Base-by-base conservation (phyloP, 2,113 vertebrate genomes). In the Triplophysa tibetana region DNA sequence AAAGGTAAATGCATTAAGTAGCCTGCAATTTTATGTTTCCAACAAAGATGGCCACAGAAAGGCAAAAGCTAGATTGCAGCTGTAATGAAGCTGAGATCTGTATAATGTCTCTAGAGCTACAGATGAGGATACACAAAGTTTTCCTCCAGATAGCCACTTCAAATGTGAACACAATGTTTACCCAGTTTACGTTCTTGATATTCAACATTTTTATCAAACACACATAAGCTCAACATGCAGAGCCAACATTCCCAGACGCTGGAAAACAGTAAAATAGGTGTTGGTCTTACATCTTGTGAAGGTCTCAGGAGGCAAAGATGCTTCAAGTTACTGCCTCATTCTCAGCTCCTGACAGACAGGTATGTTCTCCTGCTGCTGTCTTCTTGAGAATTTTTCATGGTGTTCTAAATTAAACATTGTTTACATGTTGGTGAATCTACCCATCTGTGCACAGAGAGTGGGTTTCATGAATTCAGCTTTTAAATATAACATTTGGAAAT, bases 391-490 rank as follows among this genome's bases (percentile, higher is more conserved):
- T n/a, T 23, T 70, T 54, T 70, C 52, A 41, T 41, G 33, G 70
- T 21, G 26, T 73, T 73, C n/a, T 73, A 60, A 73, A 73, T 60
- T 60, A 41, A 73, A 73, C 52, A 60, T 58, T 73, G 70, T 60
- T 73, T 73, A 41, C 33, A 58, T 43, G 54, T 73, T 73, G 26
- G 12, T 5, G 1, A 19, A 73, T 16, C 12, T 58, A 29, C 41
- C 29, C 29, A 60, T 73, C 69, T 72, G 52, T 38, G 50, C 69
- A 72, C 29, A 16, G 19, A 29, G 29, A 19, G 38, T 33, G 24
- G 16, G 33, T n/a, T 54, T 70, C 48, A 70, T n/a, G 48, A 73
- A 58, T n/a, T 8, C 19, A 21, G 11, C 29, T n/a, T 73, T n/a
- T 72, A 72, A 72, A 58, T 72, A n/a, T 16, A 73, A 23, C 19